Base-by-base conservation (phyloP, 2,888 invertebrate genomes). In the Synergus laeviventris region DNA sequence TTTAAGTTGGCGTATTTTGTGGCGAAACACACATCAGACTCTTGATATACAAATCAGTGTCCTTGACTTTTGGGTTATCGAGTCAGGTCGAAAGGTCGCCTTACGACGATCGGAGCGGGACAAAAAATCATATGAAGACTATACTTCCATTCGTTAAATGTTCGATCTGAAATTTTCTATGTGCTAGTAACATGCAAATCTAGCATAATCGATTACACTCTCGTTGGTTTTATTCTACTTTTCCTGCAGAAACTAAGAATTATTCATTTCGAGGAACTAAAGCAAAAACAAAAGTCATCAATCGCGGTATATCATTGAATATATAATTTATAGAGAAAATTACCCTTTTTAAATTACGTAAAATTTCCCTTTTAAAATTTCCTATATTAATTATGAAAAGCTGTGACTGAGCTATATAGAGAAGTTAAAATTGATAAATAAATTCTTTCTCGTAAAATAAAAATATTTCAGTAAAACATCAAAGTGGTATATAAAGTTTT, bases 21-120 rank as follows among this genome's bases (percentile, higher is more conserved):
- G 70, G n/a, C 18, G 70, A 70, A 70, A 70, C 24, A 70, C 49
- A 31, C 49, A 77, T 78, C 80, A 12, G 14, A 45, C 73, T 76
- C 78, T 73, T 78, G 82, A 84, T 85, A 86, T 81, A 85, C 84
- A 83, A 84, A 81, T 82, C 78, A 79, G 81, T 86, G 89, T 86
- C 89, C 89, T 89, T 89, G 89, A 89, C 89, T 86, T 85, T 84
- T 85, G 82, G 89, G 89, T 89, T 89, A 89, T 89, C 89, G 81
- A 66, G 49, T 21, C 78, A 77, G 84, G 86, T 88, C 86, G 80
- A 81, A 78, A 83, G 86, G 86, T 85, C 84, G 42, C 76, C 74
- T 62, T 79, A 81, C 82, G 82, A 84, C 82, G 84, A 81, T 79
- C 76, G 80, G 84, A 87, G 81, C 88, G 83, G 84, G 84, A 84